These are phyloP conservation scores for Pinctada fucata DNA, from an alignment of 2,888 invertebrate species.

Conservation along the genomic window DNA sequence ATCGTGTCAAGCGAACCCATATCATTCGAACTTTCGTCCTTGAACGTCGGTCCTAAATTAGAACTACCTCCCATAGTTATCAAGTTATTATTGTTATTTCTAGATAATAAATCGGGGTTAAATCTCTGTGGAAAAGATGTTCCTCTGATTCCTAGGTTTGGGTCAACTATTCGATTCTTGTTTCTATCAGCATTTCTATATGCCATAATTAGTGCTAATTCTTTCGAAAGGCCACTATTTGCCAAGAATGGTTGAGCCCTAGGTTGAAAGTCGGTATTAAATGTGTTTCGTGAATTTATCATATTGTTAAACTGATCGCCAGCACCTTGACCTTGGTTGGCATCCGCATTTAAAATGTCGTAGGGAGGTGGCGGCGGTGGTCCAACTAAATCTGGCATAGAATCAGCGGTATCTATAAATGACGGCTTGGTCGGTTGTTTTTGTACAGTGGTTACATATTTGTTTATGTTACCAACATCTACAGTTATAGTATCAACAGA, in stretches of 20 bases:
- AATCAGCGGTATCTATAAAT: not conserved
- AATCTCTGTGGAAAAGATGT: not conserved
- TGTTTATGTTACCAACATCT: not conserved
- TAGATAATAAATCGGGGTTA: not conserved
- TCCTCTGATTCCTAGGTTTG: not conserved
- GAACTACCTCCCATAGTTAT: too few species aligned
- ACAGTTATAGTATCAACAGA: not conserved
- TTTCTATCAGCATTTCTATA: not conserved
- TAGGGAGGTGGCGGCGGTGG: constrained; percentile 7
- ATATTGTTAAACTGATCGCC: not conserved
- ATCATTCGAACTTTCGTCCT: too few species aligned
- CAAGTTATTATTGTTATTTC: too few species aligned
- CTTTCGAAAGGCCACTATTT: not conserved
- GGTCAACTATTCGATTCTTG: not conserved
- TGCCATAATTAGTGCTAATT: not conserved
- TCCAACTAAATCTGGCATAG: not conserved
- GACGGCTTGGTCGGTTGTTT: not conserved
- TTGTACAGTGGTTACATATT: not conserved
- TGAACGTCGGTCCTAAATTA: too few species aligned
- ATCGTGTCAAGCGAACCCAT: not conserved
- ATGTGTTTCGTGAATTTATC: not conserved
- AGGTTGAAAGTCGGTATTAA: not conserved
- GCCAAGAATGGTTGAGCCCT: not conserved
- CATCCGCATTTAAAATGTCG: not conserved
- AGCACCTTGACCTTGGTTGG: not conserved